Base-by-base conservation (phyloP, 2,797 vertebrate species). In the Gymnothorax reevesii region DNA sequence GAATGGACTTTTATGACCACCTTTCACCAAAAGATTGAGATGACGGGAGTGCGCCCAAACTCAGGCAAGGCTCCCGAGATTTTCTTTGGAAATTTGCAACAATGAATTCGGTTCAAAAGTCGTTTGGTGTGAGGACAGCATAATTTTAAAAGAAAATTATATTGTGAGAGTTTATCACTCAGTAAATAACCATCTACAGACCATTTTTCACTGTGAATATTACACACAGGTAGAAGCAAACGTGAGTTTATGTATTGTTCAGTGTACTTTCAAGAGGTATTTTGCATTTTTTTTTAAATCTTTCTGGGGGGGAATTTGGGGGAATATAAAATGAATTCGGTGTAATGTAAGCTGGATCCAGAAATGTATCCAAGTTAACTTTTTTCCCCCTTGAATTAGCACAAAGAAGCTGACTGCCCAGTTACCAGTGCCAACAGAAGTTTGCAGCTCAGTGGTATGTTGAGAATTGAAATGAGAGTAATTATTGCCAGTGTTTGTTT, bases 381-480 rank as follows among this genome's bases (percentile, higher is more conserved):
- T 15, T 42, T 69, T 17, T 42, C 33, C 12, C 75, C 17, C 49
- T n/a, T 22, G 42, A 8, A 52, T 79, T 79, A 79, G 75, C 75
- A 54, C 20, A 8, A 79, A 54, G 75, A 52, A 49, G 13, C 33
- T 79, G 75, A 20, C 75, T 54, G 75, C 42, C 42, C 33, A 13
- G 52, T 8, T 20, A 4, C 7, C 66, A 25, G 2, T 17, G 27
- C 33, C 15, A 77, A n/a, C 52, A 80, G 52, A 80, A n/a, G 77
- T 9, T 10, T 54, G 77, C 2, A 80, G 77, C 77, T 80, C 52
- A 80, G 3, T 80, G 77, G 77, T 80, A 80, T 49, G 77, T 80
- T n/a, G 77, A 13, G 52, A 80, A 20, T 80, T n/a, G 52, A 80
- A 55, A 80, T n/a, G 0, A 6, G 15, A 52, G 2, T 79, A 9